Evolutionary conservation across 2,113 vertebrate genomes (phyloP).

Genomic region (Brevimyrus niger): DNA sequence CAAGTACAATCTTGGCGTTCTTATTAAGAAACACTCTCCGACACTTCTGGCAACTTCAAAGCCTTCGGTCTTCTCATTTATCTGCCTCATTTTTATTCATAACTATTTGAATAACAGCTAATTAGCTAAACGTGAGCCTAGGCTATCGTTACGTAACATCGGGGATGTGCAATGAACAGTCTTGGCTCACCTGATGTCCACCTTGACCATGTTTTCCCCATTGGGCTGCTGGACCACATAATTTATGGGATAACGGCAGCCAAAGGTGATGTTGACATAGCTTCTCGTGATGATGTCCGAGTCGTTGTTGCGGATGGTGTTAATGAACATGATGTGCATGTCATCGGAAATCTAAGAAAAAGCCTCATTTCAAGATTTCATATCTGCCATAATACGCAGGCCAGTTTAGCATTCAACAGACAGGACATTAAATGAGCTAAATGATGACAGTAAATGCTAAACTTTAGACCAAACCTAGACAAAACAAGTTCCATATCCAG

Average conservation of each 20-base stretch:
- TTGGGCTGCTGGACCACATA: constrained; percentile 62
- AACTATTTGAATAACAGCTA: not conserved
- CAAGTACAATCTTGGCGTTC: not conserved
- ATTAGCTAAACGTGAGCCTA: not conserved
- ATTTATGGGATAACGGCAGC: constrained; percentile 65
- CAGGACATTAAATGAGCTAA: not conserved
- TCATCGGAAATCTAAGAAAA: constrained; percentile 54
- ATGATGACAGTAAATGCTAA: not conserved
- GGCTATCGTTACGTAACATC: not conserved
- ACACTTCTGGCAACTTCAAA: not conserved
- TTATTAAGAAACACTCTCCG: not conserved
- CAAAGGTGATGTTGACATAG: constrained; percentile 63
- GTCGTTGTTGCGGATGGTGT: constrained; percentile 64
- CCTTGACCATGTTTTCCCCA: constrained; percentile 56
- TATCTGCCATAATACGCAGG: not conserved
- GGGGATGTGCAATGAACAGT: not conserved
- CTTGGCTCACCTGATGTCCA: constrained; percentile 51
- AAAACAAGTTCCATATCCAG: too few species aligned
- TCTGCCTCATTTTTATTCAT: not conserved
- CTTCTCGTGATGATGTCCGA: constrained; percentile 57
- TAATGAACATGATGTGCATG: constrained; percentile 60
- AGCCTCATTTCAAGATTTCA: not conserved
- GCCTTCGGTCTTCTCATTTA: not conserved
- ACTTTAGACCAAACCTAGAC: not conserved
- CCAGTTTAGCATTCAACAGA: not conserved